Evolutionary conservation across 2,888 invertebrate species (phyloP).

Genomic region (Drosophila algonquin): DNA sequence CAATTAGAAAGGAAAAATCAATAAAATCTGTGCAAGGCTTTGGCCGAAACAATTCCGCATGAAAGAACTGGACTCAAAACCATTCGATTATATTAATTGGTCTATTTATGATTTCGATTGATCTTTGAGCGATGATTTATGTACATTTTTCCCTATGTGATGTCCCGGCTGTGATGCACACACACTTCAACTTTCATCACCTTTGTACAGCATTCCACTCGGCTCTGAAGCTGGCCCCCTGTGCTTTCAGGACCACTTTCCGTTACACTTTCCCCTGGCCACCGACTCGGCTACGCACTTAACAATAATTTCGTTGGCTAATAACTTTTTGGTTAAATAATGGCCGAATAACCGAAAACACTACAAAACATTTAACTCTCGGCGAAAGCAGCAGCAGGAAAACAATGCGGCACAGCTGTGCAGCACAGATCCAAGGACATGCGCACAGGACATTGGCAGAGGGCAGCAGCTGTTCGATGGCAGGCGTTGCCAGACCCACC

Average conservation of each 20-base stretch:
- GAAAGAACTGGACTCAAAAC: background rate
- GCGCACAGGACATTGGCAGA: constrained; percentile 48
- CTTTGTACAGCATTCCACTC: constrained; percentile 41
- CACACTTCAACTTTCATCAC: constrained; percentile 37
- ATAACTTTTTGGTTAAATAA: background rate
- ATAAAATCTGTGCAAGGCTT: constrained; percentile 53
- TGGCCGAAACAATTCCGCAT: background rate
- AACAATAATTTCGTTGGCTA: background rate
- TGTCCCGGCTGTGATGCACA: background rate
- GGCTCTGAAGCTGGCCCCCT: background rate
- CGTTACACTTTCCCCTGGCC: background rate
- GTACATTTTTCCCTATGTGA: constrained; percentile 4
- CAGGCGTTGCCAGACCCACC: constrained; percentile 33
- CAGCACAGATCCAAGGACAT: constrained; percentile 53
- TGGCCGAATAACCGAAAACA: constrained; percentile 33
- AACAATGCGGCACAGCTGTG: constrained; percentile 55
- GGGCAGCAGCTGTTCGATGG: constrained; percentile 49
- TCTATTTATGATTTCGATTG: background rate
- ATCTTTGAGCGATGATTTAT: background rate
- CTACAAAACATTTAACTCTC: constrained; percentile 14
- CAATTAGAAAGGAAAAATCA: constrained; percentile 72
- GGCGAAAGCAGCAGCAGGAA: constrained; percentile 33
- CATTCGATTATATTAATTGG: background rate
- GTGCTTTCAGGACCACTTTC: background rate
- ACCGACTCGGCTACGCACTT: background rate